Evolutionary conservation across 2,888 invertebrate genomes (phyloP).

Genomic region (Lepidocyrtinus sp.): DNA sequence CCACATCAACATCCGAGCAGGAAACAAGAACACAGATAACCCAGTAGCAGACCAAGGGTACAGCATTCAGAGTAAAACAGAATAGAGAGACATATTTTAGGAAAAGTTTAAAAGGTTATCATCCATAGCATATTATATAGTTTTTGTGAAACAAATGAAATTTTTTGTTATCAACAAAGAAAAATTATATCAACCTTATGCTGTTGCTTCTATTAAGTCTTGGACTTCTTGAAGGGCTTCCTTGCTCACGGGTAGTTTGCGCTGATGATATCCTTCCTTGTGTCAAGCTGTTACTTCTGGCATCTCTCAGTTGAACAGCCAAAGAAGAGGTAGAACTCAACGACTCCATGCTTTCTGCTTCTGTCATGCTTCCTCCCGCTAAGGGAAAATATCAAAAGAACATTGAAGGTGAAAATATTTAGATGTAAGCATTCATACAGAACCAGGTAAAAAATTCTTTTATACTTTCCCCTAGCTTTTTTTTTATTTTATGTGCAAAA

Average conservation of each 20-base stretch:
- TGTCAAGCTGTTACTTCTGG: slow-evolving; percentile 81
- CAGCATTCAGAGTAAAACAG: not conserved
- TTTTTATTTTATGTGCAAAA: no score
- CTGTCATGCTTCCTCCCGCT: slow-evolving; percentile 79
- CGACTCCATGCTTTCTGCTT: slow-evolving; percentile 87
- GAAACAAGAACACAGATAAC: not conserved
- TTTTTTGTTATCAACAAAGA: not conserved
- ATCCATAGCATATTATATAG: not conserved
- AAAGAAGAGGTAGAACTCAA: slow-evolving; percentile 75
- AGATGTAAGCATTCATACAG: no score
- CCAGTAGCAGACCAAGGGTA: not conserved
- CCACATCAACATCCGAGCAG: slow-evolving; percentile 11
- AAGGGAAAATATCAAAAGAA: not conserved
- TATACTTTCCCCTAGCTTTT: no score
- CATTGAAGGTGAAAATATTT: no score
- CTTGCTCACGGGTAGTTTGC: slow-evolving; percentile 74
- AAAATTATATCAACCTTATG: slow-evolving; percentile 80
- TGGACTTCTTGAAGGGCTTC: slow-evolving; percentile 71
- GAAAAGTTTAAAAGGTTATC: not conserved
- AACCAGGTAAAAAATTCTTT: no score
- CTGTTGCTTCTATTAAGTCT: slow-evolving; percentile 92
- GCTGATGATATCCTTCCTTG: slow-evolving; percentile 75
- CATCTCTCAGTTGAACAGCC: slow-evolving; percentile 80
- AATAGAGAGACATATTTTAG: not conserved
- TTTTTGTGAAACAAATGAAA: not conserved